phyloP scores from a whole-genome alignment of 2,888 invertebrate species.

The Xestia rhomboidea region DNA sequence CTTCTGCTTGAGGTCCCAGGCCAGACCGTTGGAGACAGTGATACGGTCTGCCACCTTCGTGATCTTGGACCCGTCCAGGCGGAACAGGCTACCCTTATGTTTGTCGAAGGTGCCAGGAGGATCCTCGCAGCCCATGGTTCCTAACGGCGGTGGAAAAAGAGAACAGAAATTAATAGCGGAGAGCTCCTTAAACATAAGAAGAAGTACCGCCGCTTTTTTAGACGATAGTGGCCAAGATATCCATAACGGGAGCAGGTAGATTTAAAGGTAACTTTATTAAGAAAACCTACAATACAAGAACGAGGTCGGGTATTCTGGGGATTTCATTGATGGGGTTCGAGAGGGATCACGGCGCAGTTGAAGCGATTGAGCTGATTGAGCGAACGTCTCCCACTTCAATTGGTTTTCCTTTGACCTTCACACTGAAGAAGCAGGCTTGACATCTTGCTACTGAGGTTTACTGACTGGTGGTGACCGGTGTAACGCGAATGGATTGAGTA shows the following conservation, averaged over 20 bases:
- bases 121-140: slow-evolving; percentile 90
- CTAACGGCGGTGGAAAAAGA: slow-evolving; percentile 72
- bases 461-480: background rate
- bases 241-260: no score
- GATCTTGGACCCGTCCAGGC: slow-evolving; percentile 76
- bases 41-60: slow-evolving; percentile 77
- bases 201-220: background rate
- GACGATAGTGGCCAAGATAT: background rate
- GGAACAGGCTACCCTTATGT: slow-evolving; percentile 87
- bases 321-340: background rate
- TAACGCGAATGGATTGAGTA: background rate
- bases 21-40: slow-evolving; percentile 94
- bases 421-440: background rate
- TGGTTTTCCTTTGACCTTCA: background rate
- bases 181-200: background rate
- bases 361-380: background rate
- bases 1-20: slow-evolving; percentile 92
- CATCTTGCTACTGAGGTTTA: background rate
- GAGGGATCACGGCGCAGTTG: background rate
- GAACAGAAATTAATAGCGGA: background rate
- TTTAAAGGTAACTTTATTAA: background rate
- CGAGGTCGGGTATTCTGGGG: background rate
- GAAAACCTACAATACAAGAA: background rate
- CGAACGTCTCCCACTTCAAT: no score
- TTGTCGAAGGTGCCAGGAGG: slow-evolving; percentile 80